phyloP scores from a whole-genome alignment of 2,797 vertebrate species.

The Pangasius sanitwongsei region DNA sequence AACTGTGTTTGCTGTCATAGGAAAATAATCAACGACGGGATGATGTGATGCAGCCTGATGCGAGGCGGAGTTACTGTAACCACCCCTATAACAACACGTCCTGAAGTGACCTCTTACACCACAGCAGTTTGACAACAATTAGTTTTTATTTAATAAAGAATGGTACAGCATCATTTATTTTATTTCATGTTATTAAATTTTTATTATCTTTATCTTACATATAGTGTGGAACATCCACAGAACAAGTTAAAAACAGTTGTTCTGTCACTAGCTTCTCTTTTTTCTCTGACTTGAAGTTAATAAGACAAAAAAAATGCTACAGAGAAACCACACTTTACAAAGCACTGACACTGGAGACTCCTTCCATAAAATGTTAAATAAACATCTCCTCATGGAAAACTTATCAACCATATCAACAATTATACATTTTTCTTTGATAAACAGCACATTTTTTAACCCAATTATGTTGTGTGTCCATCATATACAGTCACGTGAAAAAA shows the following conservation, averaged over 20 bases:
- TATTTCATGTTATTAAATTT: background rate
- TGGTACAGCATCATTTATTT: background rate
- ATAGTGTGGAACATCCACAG: background rate
- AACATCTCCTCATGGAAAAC: background rate
- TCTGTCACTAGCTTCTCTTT: too few species aligned
- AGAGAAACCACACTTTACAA: background rate
- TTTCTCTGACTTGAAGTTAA: too few species aligned
- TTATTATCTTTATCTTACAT: background rate
- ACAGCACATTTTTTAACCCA: too few species aligned
- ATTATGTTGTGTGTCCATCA: background rate
- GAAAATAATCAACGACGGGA: background rate
- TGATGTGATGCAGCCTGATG: too few species aligned
- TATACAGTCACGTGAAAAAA: background rate
- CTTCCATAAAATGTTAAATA: background rate
- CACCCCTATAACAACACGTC: background rate
- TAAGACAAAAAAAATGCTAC: background rate
- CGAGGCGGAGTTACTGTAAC: background rate
- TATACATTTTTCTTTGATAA: background rate
- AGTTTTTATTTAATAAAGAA: background rate
- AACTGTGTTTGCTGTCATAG: too few species aligned
- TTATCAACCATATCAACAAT: background rate
- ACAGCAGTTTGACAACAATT: background rate
- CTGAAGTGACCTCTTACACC: background rate
- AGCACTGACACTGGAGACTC: background rate
- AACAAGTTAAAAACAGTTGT: background rate